Percentiles rank a stretch among this genome's conserved stretches.
These are phyloP conservation scores for Laupala kohalensis DNA, from an alignment of 1,140 invertebrate species.

Conservation along the genomic window DNA sequence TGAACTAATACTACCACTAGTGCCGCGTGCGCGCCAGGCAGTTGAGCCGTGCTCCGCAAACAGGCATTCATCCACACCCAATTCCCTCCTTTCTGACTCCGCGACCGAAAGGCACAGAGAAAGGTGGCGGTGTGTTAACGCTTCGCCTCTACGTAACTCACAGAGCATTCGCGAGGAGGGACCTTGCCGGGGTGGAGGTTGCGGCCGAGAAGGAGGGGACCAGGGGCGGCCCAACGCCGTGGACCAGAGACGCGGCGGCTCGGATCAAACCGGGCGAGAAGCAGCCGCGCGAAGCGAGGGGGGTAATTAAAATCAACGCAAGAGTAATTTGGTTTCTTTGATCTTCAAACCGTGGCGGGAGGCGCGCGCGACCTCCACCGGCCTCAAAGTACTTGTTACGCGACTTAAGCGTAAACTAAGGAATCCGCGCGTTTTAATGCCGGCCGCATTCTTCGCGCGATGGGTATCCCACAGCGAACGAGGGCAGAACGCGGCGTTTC, in stretches of 20 bases:
- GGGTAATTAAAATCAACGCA: background rate
- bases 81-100: background rate
- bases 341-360: background rate
- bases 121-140: no score
- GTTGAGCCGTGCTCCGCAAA: no score
- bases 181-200: no score
- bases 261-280: background rate
- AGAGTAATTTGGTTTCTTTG: background rate
- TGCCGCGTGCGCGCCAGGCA: no score
- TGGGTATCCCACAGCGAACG: no score
- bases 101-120: no score
- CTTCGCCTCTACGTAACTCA: no score
- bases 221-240: no score
- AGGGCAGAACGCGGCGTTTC: no score
- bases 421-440: background rate
- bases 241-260: background rate
- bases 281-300: background rate
- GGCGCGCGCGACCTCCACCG: background rate
- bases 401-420: background rate
- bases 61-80: no score
- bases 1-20: no score
- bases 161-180: no score
- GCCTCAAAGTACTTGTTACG: background rate
- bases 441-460: background rate
- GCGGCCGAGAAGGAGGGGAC: background rate